These are phyloP conservation scores for Epirrhoe alternata DNA, from an alignment of 2,888 invertebrate genomes.

Conservation along the genomic window DNA sequence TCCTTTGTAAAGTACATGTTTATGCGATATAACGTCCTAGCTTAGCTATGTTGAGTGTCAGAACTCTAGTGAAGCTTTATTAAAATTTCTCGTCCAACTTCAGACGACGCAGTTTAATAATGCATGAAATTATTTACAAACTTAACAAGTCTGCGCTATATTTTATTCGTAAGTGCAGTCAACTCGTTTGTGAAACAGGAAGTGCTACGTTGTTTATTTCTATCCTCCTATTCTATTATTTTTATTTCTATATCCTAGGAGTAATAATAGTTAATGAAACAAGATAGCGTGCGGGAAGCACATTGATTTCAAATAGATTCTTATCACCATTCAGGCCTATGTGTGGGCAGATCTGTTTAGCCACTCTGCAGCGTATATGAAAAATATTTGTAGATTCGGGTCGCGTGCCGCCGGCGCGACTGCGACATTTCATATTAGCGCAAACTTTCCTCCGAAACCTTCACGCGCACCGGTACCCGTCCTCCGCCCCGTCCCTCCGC, in stretches of 20 bases:
- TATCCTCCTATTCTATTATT: no score
- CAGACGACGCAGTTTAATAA: conserved; percentile 60
- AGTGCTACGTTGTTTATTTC: conserved; percentile 12
- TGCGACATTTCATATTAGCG: conserved; percentile 52
- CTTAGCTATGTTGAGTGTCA: conserved; percentile 35
- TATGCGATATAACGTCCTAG: conserved; percentile 35
- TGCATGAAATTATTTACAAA: conserved; percentile 61
- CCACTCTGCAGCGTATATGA: conserved; percentile 26
- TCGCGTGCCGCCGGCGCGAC: conserved; percentile 47
- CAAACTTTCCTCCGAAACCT: conserved; percentile 43
- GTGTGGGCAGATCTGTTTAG: not conserved
- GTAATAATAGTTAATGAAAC: not conserved
- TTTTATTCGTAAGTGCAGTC: conserved; percentile 29
- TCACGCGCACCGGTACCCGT: conserved; percentile 29
- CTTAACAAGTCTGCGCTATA: conserved; percentile 29
- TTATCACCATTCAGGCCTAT: not conserved
- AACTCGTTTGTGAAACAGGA: conserved; percentile 22
- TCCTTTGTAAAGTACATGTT: conserved; percentile 45
- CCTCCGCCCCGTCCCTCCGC: conserved; percentile 36
- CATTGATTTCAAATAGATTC: not conserved
- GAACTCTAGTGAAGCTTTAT: conserved; percentile 52
- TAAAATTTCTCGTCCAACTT: conserved; percentile 60
- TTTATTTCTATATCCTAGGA: no score
- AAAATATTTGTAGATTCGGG: conserved; percentile 46
- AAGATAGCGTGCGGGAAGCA: not conserved